phyloP scores from a whole-genome alignment of 1,140 invertebrate genomes.

The Kradibia gibbosae region DNA sequence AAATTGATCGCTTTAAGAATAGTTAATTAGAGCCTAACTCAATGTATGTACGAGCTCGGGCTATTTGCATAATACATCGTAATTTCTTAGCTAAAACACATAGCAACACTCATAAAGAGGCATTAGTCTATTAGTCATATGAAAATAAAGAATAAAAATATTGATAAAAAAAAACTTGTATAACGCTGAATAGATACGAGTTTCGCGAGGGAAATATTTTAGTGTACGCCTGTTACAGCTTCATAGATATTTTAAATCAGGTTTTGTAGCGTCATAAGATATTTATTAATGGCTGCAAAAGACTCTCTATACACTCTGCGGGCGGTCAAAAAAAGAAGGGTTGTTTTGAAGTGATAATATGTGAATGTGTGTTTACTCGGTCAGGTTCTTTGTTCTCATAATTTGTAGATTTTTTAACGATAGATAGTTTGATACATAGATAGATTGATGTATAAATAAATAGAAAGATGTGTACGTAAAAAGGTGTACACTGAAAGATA shows the following conservation, averaged over 20 bases:
- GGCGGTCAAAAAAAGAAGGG: constrained; percentile 62
- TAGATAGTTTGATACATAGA: too few relatives aligned
- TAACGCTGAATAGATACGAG: constrained; percentile 69
- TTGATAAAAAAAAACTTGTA: not conserved
- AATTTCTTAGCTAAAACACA: constrained; percentile 19
- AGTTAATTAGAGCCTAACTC: constrained; percentile 63
- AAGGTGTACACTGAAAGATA: too few relatives aligned
- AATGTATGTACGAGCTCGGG: constrained; percentile 63
- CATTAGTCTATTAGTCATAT: not conserved
- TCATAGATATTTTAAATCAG: constrained; percentile 61
- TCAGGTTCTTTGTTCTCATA: not conserved
- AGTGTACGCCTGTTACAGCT: too few relatives aligned
- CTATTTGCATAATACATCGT: constrained; percentile 67
- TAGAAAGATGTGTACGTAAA: too few relatives aligned
- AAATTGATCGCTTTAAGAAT: constrained; percentile 46
- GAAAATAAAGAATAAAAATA: not conserved
- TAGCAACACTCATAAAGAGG: not conserved
- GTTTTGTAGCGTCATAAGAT: constrained; percentile 60
- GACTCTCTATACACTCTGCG: constrained; percentile 59
- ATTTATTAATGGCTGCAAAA: constrained; percentile 65
- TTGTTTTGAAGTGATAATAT: not conserved
- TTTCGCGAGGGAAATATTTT: too few relatives aligned
- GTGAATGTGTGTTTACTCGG: not conserved
- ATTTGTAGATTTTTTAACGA: not conserved
- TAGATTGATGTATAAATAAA: too few relatives aligned